These are phyloP conservation scores for Amblyopsis rosae DNA, from an alignment of 2,113 vertebrate genomes.

Conservation along the genomic window DNA sequence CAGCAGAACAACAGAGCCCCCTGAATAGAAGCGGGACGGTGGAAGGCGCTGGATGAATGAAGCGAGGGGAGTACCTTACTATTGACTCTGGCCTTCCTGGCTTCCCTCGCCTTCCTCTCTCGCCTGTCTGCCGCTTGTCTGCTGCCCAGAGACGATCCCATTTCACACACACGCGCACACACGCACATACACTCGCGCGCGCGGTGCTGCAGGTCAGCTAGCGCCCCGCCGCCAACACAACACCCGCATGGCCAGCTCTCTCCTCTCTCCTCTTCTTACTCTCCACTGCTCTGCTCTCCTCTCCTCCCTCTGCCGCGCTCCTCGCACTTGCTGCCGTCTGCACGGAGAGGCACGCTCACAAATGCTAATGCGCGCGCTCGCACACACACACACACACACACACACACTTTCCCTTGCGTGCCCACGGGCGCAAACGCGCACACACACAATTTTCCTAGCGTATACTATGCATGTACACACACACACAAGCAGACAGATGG, in stretches of 20 bases:
- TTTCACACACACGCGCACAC: conserved; percentile 48
- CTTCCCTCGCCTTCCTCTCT: conserved; percentile 62
- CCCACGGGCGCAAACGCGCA: neutral
- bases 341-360: conserved; percentile 33
- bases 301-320: conserved; percentile 35
- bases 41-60: neutral
- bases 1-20: conserved; percentile 54
- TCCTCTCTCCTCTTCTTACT: conserved; percentile 41
- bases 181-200: conserved; percentile 15
- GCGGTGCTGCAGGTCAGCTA: conserved; percentile 56
- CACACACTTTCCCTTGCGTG: conserved; percentile 28
- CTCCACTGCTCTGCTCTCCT: conserved; percentile 44
- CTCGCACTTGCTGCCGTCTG: conserved; percentile 33
- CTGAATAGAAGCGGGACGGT: conserved; percentile 3
- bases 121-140: conserved; percentile 69
- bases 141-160: conserved; percentile 80
- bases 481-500: conserved; percentile 21
- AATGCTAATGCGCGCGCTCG: conserved; percentile 23
- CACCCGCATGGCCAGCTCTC: conserved; percentile 65
- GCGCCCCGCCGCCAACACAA: conserved; percentile 62
- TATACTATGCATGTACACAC: no score
- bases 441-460: neutral
- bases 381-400: conserved; percentile 41
- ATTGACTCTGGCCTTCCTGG: conserved; percentile 77
- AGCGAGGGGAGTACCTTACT: conserved; percentile 76